Base-by-base conservation (phyloP, 2,797 vertebrate species). In the Syndactyla subalaris region DNA sequence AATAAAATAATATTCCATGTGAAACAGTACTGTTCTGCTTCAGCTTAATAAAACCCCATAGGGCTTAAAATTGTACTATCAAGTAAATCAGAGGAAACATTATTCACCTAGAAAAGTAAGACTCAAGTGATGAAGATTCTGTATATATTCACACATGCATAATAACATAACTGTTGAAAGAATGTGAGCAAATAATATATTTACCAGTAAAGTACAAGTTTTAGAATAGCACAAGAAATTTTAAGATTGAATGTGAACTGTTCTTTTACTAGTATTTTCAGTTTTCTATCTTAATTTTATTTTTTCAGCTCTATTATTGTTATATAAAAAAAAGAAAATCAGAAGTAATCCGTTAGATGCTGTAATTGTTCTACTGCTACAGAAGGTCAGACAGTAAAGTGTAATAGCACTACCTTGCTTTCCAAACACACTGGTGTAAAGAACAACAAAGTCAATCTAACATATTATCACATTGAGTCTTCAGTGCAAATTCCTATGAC, bases 361-460 rank as follows among this genome's bases (percentile, higher is more conserved):
- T 18, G 1, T 26, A 75, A 43, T 49, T 70, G 2, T 57, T 80
- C 36, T 59, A 34, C 32, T 45, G 20, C 41, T 71, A 19, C 7
- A 52, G 46, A 73, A 75, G 11, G 43, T 71, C 30, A 57, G 41
- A 55, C 9, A 52, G 3, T 62, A 49, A 74, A 61, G 4, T 30
- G 3, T 26, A 49, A 6, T 21, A 59, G 55, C 0, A 1, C 3
- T 36, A 10, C 3, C 9, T 41, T 52, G 5, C 16, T 76, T 62
- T 75, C 20, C 24, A 55, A 45, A 55, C 7, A 23, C 3, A 21
- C 12, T 6, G 3, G 9, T 39, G 14, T 27, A 55, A 48, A 0
- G 1, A 73, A 36, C 9, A 10, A 8, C 4, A 38, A 48, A 57
- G 14, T 49, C 14, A 4, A 11, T 49, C 7, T 41, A 51, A 58